A percentile compares a stretch with the other conserved stretches of the same genome.
Conservation (phyloP, 1,140 invertebrate species). For the Araneus ventricosus region DNA sequence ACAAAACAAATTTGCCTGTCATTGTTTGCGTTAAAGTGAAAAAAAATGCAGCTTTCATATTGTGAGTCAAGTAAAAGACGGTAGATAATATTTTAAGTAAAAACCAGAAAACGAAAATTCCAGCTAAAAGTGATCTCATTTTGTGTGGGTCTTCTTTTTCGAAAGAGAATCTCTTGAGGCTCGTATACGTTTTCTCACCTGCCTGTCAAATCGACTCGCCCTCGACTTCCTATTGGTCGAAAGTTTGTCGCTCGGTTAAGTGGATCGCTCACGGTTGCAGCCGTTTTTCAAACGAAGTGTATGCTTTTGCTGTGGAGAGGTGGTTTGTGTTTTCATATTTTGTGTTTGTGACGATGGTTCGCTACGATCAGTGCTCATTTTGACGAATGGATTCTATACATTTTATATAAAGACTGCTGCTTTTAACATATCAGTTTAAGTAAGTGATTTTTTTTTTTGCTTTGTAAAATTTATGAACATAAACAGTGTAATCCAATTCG, state of each 20-base stretch:
- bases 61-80: neutral
- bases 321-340: neutral
- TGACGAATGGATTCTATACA: neutral
- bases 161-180: neutral
- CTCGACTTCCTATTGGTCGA: slow-evolving; percentile 15
- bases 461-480: too few species aligned
- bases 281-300: slow-evolving; percentile 27
- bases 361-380: neutral
- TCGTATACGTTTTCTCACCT: slow-evolving; percentile 10
- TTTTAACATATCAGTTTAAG: neutral
- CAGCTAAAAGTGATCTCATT: neutral
- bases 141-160: neutral
- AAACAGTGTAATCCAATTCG: too few species aligned
- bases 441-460: neutral
- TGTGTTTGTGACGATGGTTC: neutral
- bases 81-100: neutral
- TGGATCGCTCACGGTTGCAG: slow-evolving; percentile 3
- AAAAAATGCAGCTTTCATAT: neutral
- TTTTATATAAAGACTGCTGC: neutral
- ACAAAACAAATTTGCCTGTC: neutral
- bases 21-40: neutral
- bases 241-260: slow-evolving; percentile 35
- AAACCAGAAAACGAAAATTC: neutral
- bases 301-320: neutral
- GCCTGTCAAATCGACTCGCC: slow-evolving; percentile 34